Base-by-base conservation (phyloP, 2,888 invertebrate genomes). In the Melanophora roralis region DNA sequence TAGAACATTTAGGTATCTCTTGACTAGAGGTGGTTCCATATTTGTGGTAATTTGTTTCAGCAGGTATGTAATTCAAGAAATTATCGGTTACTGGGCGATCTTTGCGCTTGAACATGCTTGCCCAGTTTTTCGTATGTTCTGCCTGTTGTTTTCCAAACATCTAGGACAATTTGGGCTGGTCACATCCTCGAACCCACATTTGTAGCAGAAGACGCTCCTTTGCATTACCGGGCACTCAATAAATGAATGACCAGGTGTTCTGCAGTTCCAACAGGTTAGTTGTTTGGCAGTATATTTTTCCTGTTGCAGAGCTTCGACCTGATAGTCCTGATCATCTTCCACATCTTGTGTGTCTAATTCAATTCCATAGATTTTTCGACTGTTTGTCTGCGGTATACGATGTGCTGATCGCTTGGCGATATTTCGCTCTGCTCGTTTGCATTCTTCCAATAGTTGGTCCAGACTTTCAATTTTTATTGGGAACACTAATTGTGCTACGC, bases 241-340 rank as follows among this genome's bases (percentile, higher is more conserved):
- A 21, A 73, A 78, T 7, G 36, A 51, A 34, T 78, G 78, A 1
- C 73, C 78, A 2, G 16, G 8, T 16, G 55, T 23, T 12, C 69
- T 73, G n/a, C 73, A 78, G 14, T 78, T 78, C 73, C 78, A 78
- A 19, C 73, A 78, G 2, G 34, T 55, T 1, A 71, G 14, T 7
- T 32, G 51, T 40, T 49, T 59, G 1, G 16, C 1, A 0, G 9
- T 1, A 8, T 27, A 11, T 7, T 62, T 62, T 3, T 43, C 45
- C 12, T 16, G 16, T 2, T 65, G 27, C 1, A 65, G 3, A 0
- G 65, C 65, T 16, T 65, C 40, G 1, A 38, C 27, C 12, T 65
- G 2, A 1, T 5, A 38, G n/a, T 2, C 2, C 6, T 36, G 38
- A 0, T 27, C 59, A 5, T 62, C 7, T 12, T 34, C 12, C 11